Base-by-base conservation (phyloP, 2,888 invertebrate genomes). In the Trissonchulus sp. region DNA sequence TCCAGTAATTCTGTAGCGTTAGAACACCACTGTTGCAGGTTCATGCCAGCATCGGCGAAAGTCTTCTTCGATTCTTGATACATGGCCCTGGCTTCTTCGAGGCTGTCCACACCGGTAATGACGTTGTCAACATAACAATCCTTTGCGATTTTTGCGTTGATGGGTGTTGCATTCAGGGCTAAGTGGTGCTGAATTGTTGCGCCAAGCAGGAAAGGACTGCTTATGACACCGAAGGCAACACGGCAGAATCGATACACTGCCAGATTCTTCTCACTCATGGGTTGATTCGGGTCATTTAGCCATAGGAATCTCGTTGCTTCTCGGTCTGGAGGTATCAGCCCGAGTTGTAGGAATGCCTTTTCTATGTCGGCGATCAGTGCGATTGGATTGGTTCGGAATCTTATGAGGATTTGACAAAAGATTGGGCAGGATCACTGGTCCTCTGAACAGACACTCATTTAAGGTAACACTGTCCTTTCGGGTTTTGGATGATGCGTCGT, bases 41-140 rank as follows among this genome's bases (percentile, higher is more conserved):
- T 74, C 74, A 74, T 74, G 2, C 18, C 30, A 2, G 34, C 38
- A 8, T 36, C 15, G 1, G 2, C 18, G 63, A 78, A 78, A 8
- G 75, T 68, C 30, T 37, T 37, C 35, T 79, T 79, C 0, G 72
- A 63, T 31, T 65, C 74, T 36, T 30, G n/a, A 23, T 38, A 72
- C 15, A 75, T 60, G 1, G 1, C 2, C 15, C 34, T 28, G 1
- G 76, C 76, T 69, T 76, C 76, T 23, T 15, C 23, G 15, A 23
- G 15, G 48, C 23, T 48, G 15, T 15, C 48, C 8, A 23, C 48
- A 35, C 60, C 2, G 33, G 38, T 2, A 78, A 68, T 28, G 18
- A 48, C 1, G 78, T 78, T 63, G 74, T 79, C 79, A 3, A 78
- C 79, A 63, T 79, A 79, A 1, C 74, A 73, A 36, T 77, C 76